phyloP scores from a whole-genome alignment of 2,797 vertebrate species.

The Bothrops alternatus region DNA sequence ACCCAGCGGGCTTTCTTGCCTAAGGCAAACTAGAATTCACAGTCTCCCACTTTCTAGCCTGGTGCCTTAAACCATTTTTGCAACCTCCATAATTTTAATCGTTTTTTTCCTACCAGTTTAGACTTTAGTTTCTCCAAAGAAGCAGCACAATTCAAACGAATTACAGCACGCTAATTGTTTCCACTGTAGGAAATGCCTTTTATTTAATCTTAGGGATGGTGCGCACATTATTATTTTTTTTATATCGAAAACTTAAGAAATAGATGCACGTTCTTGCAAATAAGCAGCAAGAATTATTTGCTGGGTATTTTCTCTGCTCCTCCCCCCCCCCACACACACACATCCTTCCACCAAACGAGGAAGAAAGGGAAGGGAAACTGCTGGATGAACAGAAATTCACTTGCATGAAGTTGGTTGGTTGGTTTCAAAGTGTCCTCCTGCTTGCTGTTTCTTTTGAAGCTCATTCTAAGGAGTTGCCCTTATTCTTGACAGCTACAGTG shows the following conservation, averaged over 20 bases:
- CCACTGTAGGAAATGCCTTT: neutral
- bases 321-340: too few relatives aligned
- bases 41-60: neutral
- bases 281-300: neutral
- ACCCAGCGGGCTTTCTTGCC: neutral
- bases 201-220: neutral
- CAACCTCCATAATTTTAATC: neutral
- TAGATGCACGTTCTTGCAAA: neutral
- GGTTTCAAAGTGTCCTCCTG: neutral
- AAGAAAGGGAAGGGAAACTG: neutral
- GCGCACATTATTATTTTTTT: neutral
- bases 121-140: neutral
- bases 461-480: neutral
- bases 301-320: neutral
- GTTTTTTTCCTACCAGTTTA: neutral
- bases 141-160: neutral
- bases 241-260: neutral
- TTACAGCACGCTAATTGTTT: neutral
- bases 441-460: neutral
- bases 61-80: neutral
- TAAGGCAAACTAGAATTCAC: neutral
- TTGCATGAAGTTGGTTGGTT: too few relatives aligned
- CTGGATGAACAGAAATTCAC: neutral
- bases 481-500: neutral
- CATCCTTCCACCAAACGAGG: neutral